phyloP scores from a whole-genome alignment of 1,140 invertebrate species.

The Drosophila ercepeae region DNA sequence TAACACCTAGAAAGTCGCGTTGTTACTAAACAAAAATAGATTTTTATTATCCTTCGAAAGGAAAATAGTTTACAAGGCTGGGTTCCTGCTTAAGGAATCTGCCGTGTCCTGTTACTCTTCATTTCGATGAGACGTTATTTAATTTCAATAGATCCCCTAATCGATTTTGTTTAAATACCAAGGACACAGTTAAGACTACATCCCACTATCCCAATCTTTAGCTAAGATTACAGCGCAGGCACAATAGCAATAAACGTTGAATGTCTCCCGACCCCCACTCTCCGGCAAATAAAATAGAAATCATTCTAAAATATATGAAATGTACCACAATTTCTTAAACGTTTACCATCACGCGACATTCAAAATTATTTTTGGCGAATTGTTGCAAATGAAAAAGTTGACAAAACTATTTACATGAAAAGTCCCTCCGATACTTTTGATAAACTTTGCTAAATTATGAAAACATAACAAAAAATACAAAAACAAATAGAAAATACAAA shows the following conservation, averaged over 20 bases:
- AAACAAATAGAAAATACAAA: slow-evolving; percentile 76
- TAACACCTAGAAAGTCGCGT: not conserved
- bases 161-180: not conserved
- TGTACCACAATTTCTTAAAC: slow-evolving; percentile 19
- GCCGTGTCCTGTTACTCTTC: not conserved
- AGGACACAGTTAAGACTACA: slow-evolving; percentile 1
- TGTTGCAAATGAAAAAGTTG: slow-evolving; percentile 55
- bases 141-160: not conserved
- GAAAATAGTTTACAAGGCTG: not conserved
- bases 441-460: slow-evolving; percentile 33
- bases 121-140: not conserved
- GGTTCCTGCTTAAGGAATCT: too few species aligned
- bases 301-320: slow-evolving; percentile 4
- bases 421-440: slow-evolving; percentile 13
- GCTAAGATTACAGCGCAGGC: slow-evolving; percentile 38
- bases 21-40: not conserved
- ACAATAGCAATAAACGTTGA: slow-evolving; percentile 41
- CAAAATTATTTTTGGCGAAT: slow-evolving; percentile 82
- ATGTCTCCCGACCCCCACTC: slow-evolving; percentile 18
- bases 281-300: slow-evolving; percentile 12
- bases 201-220: slow-evolving; percentile 1
- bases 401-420: slow-evolving; percentile 18
- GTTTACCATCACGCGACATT: slow-evolving; percentile 55
- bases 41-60: not conserved
- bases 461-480: slow-evolving; percentile 34